A percentile compares a stretch with the other conserved stretches of the same genome.
These are phyloP conservation scores for Bedellia somnulentella DNA, from an alignment of 2,888 invertebrate species.

Conservation along the genomic window DNA sequence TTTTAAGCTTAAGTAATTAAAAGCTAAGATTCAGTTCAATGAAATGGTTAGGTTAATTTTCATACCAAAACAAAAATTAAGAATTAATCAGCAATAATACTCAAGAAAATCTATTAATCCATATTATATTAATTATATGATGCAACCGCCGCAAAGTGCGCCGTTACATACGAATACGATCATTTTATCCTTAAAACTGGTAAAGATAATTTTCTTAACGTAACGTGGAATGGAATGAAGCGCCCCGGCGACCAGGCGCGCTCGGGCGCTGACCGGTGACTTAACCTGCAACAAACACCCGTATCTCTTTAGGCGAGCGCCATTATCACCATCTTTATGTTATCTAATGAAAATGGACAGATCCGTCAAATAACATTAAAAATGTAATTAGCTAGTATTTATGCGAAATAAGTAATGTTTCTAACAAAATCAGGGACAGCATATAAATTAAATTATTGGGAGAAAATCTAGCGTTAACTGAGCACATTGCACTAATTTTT, in stretches of 20 bases:
- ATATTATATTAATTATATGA: constrained; percentile 57
- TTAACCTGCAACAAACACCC: constrained; percentile 56
- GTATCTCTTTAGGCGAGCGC: too few species aligned
- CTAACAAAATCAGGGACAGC: too few species aligned
- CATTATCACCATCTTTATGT: too few species aligned
- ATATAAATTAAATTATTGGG: too few species aligned
- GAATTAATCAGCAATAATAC: constrained; percentile 56
- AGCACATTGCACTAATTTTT: too few species aligned
- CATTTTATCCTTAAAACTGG: constrained; percentile 49
- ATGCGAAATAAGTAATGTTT: too few species aligned
- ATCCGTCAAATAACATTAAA: too few species aligned
- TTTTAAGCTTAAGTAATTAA: constrained; percentile 2
- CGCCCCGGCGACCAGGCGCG: constrained; percentile 38
- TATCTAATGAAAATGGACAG: too few species aligned
- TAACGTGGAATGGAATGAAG: constrained; percentile 59
- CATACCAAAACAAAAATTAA: constrained; percentile 8
- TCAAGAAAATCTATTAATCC: constrained; percentile 52
- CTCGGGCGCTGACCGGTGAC: constrained; percentile 46
- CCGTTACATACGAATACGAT: constrained; percentile 33
- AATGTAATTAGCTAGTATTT: too few species aligned
- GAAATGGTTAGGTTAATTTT: neutral
- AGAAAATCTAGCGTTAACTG: too few species aligned
- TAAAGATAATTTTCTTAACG: constrained; percentile 52
- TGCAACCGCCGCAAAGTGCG: constrained; percentile 29
- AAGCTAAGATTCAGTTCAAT: constrained; percentile 1